Conservation (phyloP, 1,140 invertebrate genomes). For the Agraylea sexmaculata region DNA sequence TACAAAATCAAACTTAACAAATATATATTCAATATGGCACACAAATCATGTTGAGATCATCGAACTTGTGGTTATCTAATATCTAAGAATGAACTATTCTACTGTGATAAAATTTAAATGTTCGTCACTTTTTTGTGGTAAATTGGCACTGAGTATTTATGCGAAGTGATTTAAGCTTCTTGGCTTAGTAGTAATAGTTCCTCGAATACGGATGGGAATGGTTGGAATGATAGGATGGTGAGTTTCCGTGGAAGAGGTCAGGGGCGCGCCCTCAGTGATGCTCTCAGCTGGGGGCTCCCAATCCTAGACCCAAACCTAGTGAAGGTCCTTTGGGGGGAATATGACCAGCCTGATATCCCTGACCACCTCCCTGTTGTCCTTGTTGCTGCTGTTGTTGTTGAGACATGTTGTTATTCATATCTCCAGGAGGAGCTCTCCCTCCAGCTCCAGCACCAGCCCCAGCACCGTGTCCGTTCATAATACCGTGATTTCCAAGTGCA, state of each 20-base stretch:
- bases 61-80: too few relatives aligned
- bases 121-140: too few relatives aligned
- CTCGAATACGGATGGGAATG: constrained; percentile 4
- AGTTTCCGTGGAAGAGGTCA: constrained; percentile 15
- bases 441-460: constrained; percentile 18
- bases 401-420: constrained; percentile 42
- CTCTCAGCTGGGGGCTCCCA: constrained; percentile 41
- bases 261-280: constrained; percentile 27
- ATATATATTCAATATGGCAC: too few relatives aligned
- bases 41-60: too few relatives aligned
- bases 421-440: constrained; percentile 27
- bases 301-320: constrained; percentile 26
- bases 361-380: constrained; percentile 2
- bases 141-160: too few relatives aligned
- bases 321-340: constrained; percentile 27
- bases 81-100: too few relatives aligned
- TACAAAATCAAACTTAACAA: too few relatives aligned
- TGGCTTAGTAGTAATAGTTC: constrained; percentile 4
- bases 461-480: constrained; percentile 34
- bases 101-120: too few relatives aligned
- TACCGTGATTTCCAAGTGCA: constrained; percentile 26
- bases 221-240: constrained; percentile 1
- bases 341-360: constrained; percentile 22
- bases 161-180: too few relatives aligned
- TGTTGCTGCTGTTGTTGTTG: constrained; percentile 19